Conservation (phyloP, 2,888 invertebrate species). For the Ypsolopha scabrella region DNA sequence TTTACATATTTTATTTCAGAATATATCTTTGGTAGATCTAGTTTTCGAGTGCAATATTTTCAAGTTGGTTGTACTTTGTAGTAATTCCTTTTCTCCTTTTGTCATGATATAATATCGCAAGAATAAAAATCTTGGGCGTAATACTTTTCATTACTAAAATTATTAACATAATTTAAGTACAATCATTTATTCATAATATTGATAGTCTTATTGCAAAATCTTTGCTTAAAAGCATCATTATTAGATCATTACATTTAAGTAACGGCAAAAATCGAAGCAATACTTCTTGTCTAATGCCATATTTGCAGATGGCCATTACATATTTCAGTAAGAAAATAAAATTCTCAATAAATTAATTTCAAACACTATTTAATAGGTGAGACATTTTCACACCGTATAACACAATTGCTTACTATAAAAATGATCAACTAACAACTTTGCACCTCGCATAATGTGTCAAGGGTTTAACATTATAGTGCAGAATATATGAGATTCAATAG, state of each 20-base stretch:
- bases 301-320: conserved; percentile 67
- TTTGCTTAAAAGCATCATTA: conserved; percentile 6
- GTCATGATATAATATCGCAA: conserved; percentile 4
- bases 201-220: conserved; percentile 9
- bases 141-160: conserved; percentile 1
- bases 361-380: conserved; percentile 63
- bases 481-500: conserved; percentile 63
- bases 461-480: conserved; percentile 46
- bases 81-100: conserved; percentile 5
- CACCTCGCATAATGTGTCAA: conserved; percentile 53
- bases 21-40: conserved; percentile 5
- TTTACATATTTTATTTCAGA: not conserved
- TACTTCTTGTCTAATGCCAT: conserved; percentile 39
- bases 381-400: conserved; percentile 62
- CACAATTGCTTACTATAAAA: conserved; percentile 68
- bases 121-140: not conserved
- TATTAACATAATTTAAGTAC: conserved; percentile 2
- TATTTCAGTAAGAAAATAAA: conserved; percentile 66
- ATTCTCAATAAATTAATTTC: conserved; percentile 70
- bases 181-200: conserved; percentile 1
- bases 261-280: conserved; percentile 12
- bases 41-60: not conserved
- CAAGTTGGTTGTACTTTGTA: conserved; percentile 2
- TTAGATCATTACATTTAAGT: conserved; percentile 2
- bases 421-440: conserved; percentile 67